A percentile compares a stretch with the other conserved stretches of the same genome.
Conservation (phyloP, 1,140 invertebrate genomes). For the Trigoniulus corallinus region DNA sequence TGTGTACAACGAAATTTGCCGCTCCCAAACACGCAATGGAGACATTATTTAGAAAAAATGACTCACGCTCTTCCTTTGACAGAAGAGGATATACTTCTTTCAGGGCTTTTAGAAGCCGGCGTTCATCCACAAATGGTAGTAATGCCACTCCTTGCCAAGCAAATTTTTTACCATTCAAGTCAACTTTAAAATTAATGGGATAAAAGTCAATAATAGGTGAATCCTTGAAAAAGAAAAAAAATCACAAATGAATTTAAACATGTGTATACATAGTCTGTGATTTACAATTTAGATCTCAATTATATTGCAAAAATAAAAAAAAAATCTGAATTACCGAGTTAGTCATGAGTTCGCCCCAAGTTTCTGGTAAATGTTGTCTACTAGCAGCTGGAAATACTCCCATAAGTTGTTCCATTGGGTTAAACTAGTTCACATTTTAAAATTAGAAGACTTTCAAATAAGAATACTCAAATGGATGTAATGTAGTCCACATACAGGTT, state of each 20-base stretch:
- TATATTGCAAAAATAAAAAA: conserved; percentile 4
- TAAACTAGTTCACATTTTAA: no score
- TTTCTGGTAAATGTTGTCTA: conserved; percentile 73
- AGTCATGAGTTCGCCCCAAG: conserved; percentile 89
- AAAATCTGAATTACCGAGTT: conserved; percentile 36
- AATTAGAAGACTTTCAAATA: no score
- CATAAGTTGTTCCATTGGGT: conserved; percentile 96
- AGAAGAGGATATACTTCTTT: conserved; percentile 58
- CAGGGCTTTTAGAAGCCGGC: conserved; percentile 70
- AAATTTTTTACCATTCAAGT: conserved; percentile 98
- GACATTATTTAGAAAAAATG: no score
- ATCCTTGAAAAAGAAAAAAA: conserved; percentile 33
- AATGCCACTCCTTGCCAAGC: conserved; percentile 97
- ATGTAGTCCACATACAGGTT: conserved; percentile 56
- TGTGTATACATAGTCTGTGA: no score
- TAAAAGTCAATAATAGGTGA: conserved; percentile 98
- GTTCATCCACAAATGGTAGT: conserved; percentile 94
- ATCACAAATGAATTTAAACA: neutral
- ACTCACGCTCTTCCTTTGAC: conserved; percentile 55
- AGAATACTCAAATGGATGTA: neutral
- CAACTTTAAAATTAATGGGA: conserved; percentile 94
- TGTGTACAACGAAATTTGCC: no score
- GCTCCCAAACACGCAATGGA: no score
- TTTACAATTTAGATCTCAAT: neutral
- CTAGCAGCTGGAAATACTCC: conserved; percentile 97